Base-by-base conservation (phyloP, 2,113 vertebrate species). In the Vidua macroura region DNA sequence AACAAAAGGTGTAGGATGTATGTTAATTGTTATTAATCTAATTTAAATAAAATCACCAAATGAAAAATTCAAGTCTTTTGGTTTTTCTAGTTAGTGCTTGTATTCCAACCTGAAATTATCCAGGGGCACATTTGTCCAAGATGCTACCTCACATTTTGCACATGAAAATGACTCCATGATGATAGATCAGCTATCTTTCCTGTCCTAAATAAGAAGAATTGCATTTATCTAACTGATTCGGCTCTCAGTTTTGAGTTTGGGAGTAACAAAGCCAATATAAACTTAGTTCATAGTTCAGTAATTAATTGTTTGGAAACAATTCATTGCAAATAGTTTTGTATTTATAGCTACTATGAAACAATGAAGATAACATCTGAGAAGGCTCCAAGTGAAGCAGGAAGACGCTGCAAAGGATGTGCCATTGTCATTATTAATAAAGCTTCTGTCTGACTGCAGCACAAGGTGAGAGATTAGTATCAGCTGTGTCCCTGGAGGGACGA, bases 301-400 rank as follows among this genome's bases (percentile, higher is more conserved):
- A 91, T 93, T 95, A 96, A 92, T 93, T 91, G 44, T 95, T 96
- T 91, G 88, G 68, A 94, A 93, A 88, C 58, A 94, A 90, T 92
- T 93, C 51, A 70, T 74, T 86, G 44, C 85, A 96, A 95, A 91
- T 93, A 76, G 33, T 69, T 86, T 60, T 22, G 9, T 96, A 96
- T 96, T 96, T 97, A 96, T 96, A 97, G 94, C 41, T 56, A 48
- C 79, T 53, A 39, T 3, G 30, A 86, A 97, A 97, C 93, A 97
- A 97, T 95, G 84, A 62, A 95, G 95, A 97, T 97, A 95, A 95
- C 30, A 96, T 96, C 94, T 90, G 55, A 94, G 86, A 83, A 97
- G 66, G 75, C 86, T 97, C 94, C 90, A 85, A 95, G 68, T 56
- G 74, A 96, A 95, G 89, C 93, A 96, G 95, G 96, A 96, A 97